Percentiles rank a stretch among this genome's conserved stretches.
phyloP scores from a whole-genome alignment of 2,113 vertebrate species.

The Corythoichthys haematopterus region DNA sequence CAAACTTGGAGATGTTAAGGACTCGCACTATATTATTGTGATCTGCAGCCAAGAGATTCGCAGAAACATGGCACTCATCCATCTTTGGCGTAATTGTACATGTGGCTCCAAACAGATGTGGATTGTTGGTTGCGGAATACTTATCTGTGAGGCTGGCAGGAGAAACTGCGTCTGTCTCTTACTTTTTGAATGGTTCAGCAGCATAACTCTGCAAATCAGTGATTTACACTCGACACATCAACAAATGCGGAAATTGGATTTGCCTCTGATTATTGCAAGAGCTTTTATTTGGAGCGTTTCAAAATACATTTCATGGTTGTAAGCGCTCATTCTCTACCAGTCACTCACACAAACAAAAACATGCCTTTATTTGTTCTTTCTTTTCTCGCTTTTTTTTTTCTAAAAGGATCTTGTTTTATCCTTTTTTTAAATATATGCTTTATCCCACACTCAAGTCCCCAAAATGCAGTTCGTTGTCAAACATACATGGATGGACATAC shows the following conservation, averaged over 20 bases:
- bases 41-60: not conserved
- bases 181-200: slow-evolving; percentile 17
- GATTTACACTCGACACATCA: slow-evolving; percentile 25
- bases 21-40: not conserved
- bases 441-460: not conserved
- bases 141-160: slow-evolving; percentile 19
- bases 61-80: not conserved
- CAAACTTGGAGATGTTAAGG: slow-evolving; percentile 5
- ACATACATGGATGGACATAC: not conserved
- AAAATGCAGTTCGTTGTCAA: slow-evolving; percentile 9
- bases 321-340: slow-evolving; percentile 33
- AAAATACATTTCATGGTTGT: slow-evolving; percentile 59
- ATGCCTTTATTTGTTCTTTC: slow-evolving; percentile 14
- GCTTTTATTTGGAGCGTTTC: slow-evolving; percentile 63
- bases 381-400: not conserved
- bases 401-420: not conserved
- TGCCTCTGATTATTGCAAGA: slow-evolving; percentile 55
- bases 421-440: not conserved
- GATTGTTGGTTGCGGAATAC: slow-evolving; percentile 29
- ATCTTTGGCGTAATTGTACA: slow-evolving; percentile 2
- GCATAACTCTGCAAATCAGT: slow-evolving; percentile 33
- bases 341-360: slow-evolving; percentile 19
- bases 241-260: slow-evolving; percentile 44
- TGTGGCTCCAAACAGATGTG: slow-evolving; percentile 30
- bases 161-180: slow-evolving; percentile 24